Base-by-base conservation (phyloP, 1,140 invertebrate species). In the Calosoma granatense region DNA sequence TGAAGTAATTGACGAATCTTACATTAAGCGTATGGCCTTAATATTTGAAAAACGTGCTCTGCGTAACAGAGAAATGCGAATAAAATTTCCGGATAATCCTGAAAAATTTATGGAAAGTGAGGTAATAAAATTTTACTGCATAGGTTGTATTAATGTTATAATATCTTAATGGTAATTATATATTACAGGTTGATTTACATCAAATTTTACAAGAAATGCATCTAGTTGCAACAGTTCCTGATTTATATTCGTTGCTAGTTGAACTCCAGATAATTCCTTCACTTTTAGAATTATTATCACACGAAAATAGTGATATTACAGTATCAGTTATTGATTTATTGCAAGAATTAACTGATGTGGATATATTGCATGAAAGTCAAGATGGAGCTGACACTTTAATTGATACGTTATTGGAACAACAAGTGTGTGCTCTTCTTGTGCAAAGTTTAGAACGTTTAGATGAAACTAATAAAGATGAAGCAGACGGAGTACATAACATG, bases 61-160 rank as follows among this genome's bases (percentile, higher is more conserved):
- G 0, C 94, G 88, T 72, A 99, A 99, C 72, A 89, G 97, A 70
- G 96, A 99, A 77, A 93, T 97, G 86, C 81, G 97, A 64, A 97
- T 99, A 0, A 99, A 99, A 74, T 98, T 94, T 76, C 90, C 94
- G 1, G 96, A 98, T 72, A 84, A 90, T 64, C 93, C 97, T 39
- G 92, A 97, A 70, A 97, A 96, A 72, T 99, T 99, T 74, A 97
- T 99, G 94, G 96, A 99, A 64, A 97, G 95, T 53, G 97, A 99
- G 78, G 76, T 99, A 11, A 12, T n/a, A n/a, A n/a, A n/a, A n/a
- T n/a, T n/a, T n/a, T n/a, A n/a, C n/a, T n/a, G n/a, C n/a, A n/a
- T 9, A 9, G n/a, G n/a, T 9, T 9, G 30, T 9, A 36, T 36
- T 9, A 36, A 36, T 9, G 9, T 9, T 9, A n/a, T 36, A n/a